phyloP scores from a whole-genome alignment of 2,113 vertebrate genomes.

The Menura novaehollandiae region DNA sequence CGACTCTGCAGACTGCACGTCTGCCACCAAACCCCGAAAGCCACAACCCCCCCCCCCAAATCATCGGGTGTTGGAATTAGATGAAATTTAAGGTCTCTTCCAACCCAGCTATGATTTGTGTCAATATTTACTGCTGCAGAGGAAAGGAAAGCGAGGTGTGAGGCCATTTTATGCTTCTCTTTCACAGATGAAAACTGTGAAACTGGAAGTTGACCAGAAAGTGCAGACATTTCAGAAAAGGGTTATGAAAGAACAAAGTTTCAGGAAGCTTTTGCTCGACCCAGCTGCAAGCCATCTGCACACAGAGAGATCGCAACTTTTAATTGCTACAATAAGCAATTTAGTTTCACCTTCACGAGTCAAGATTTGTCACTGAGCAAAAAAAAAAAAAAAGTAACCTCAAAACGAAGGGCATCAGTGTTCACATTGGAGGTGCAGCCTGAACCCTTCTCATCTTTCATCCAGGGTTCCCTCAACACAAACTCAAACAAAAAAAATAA shows the following conservation, averaged over 20 bases:
- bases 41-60: not conserved
- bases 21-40: not conserved
- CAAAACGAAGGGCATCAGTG: not conserved
- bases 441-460: not conserved
- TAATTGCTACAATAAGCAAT: not conserved
- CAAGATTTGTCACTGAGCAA: not conserved
- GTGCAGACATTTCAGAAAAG: not conserved
- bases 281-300: not conserved
- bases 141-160: not conserved
- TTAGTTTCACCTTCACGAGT: not conserved
- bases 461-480: not conserved
- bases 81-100: not conserved
- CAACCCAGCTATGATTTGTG: not conserved
- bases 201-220: slow-evolving; percentile 38
- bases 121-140: not conserved
- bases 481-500: not conserved
- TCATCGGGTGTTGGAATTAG: accelerated
- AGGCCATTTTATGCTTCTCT: not conserved
- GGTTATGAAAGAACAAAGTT: slow-evolving; percentile 29
- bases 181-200: not conserved
- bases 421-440: not conserved
- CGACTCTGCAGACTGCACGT: accelerated
- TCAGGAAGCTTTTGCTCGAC: not conserved
- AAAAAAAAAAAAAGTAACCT: not conserved
- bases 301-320: not conserved